phyloP scores from a whole-genome alignment of 2,113 vertebrate genomes.

The Alexandromys fortis region DNA sequence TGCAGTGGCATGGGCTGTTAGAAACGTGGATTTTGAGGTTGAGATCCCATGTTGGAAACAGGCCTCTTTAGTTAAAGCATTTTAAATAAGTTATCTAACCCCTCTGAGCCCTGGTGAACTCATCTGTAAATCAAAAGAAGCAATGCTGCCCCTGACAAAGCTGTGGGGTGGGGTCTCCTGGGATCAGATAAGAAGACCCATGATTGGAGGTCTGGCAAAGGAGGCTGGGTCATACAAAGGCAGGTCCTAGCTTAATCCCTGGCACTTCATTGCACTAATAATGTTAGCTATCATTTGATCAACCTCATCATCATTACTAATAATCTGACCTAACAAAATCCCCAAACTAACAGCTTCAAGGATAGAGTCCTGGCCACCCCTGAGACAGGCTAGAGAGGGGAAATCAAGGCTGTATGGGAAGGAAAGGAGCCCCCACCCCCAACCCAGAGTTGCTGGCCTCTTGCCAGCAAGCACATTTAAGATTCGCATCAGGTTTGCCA shows the following conservation, averaged over 20 bases:
- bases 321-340: background rate
- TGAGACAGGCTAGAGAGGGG: background rate
- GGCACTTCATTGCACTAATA: background rate
- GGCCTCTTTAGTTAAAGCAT: background rate
- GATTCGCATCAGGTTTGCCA: background rate
- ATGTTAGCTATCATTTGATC: background rate
- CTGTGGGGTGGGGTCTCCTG: background rate
- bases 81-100: background rate
- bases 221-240: background rate
- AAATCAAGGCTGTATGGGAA: too few species aligned
- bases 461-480: background rate
- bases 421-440: background rate
- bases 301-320: background rate
- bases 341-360: background rate
- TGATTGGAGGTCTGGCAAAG: background rate
- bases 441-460: background rate
- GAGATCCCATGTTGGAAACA: background rate
- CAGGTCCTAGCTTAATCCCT: background rate
- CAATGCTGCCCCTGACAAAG: background rate
- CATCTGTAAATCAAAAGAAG: background rate
- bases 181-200: background rate
- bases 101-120: background rate
- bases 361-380: background rate
- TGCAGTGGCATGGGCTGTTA: background rate
- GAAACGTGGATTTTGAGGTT: background rate